Conservation (phyloP, 2,888 invertebrate species). For the Pocota personata region DNA sequence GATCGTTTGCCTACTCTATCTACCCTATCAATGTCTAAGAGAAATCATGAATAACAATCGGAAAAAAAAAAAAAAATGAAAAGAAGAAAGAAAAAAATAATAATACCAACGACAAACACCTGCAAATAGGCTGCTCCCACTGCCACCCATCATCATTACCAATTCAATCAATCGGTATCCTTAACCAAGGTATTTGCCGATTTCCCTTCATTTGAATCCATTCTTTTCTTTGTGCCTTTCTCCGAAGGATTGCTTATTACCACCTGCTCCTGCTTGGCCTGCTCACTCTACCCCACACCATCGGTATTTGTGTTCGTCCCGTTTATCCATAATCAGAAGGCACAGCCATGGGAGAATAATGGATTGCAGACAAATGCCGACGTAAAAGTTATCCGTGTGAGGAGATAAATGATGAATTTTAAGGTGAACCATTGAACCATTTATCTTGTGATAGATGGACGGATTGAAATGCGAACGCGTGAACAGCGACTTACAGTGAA, state of each 20-base stretch:
- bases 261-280: conserved; percentile 37
- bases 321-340: conserved; percentile 63
- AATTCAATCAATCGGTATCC: conserved; percentile 68
- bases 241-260: conserved; percentile 51
- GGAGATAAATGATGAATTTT: conserved; percentile 73
- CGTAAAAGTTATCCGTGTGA: conserved; percentile 35
- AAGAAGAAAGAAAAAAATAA: background rate
- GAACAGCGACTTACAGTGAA: conserved; percentile 57
- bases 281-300: background rate
- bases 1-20: conserved; percentile 48
- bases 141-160: conserved; percentile 63
- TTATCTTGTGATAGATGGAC: conserved; percentile 69
- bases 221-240: conserved; percentile 46
- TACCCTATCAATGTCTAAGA: conserved; percentile 2
- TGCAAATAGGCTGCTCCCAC: conserved; percentile 34
- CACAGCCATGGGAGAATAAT: conserved; percentile 64
- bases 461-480: conserved; percentile 70
- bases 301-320: conserved; percentile 11
- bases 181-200: conserved; percentile 55
- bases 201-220: conserved; percentile 68
- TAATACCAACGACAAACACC: conserved; percentile 60
- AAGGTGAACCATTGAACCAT: conserved; percentile 72
- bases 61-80: background rate
- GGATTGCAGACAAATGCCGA: conserved; percentile 73
- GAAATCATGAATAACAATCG: conserved; percentile 61